Conservation (phyloP, 2,113 vertebrate species). For the Hipposideros armiger region DNA sequence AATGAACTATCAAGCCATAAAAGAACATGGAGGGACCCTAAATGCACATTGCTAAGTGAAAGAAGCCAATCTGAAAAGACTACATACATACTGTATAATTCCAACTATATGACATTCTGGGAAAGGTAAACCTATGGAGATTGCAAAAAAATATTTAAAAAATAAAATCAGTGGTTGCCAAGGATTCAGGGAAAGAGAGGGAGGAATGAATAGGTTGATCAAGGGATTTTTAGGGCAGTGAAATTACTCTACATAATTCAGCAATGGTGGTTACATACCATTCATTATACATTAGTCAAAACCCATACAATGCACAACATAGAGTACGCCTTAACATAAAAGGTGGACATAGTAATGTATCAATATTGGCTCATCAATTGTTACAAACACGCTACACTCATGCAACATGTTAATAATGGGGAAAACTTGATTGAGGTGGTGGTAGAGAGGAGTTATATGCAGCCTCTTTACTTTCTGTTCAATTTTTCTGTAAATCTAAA, state of each 20-base stretch:
- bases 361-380: background rate
- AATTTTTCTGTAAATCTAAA: background rate
- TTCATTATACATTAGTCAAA: background rate
- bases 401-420: background rate
- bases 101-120: background rate
- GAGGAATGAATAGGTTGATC: background rate
- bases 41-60: background rate
- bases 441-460: too few species aligned
- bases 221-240: background rate
- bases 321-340: background rate
- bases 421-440: background rate
- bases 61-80: background rate
- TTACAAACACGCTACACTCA: background rate
- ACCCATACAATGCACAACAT: background rate
- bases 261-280: background rate
- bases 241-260: background rate
- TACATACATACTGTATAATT: background rate
- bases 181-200: background rate
- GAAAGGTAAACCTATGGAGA: background rate
- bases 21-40: background rate
- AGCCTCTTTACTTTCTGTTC: background rate
- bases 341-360: background rate
- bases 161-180: background rate
- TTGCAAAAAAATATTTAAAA: too few species aligned
- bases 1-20: background rate